phyloP scores from a whole-genome alignment of 2,113 vertebrate species.

The Poeciliopsis prolifica region DNA sequence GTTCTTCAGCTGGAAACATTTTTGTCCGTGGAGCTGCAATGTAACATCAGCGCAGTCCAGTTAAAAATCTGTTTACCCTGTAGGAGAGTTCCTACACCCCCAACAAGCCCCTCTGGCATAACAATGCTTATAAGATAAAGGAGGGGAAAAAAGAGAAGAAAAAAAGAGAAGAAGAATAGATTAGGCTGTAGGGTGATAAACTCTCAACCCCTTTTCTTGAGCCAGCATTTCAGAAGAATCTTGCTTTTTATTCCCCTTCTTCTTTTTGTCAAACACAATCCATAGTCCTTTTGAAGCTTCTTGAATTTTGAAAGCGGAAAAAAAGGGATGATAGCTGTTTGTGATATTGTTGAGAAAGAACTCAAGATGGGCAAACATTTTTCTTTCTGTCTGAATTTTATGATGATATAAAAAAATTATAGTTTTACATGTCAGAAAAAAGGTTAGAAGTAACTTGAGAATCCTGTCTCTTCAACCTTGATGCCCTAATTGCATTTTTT shows the following conservation, averaged over 20 bases:
- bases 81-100: neutral
- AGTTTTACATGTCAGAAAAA: neutral
- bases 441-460: neutral
- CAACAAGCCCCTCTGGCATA: slow-evolving; percentile 1
- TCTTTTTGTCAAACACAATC: neutral
- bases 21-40: slow-evolving; percentile 41
- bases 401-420: neutral
- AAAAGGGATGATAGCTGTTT: no score
- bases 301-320: no score
- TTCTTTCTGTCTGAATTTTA: neutral
- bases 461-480: no score
- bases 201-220: neutral
- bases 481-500: no score
- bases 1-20: slow-evolving; percentile 26
- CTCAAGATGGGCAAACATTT: neutral
- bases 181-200: neutral
- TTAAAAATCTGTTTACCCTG: slow-evolving; percentile 21
- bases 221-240: neutral
- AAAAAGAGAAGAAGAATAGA: slow-evolving; percentile 4
- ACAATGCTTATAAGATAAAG: neutral
- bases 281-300: no score
- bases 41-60: slow-evolving; percentile 41
- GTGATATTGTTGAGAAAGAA: neutral
- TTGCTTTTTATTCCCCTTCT: neutral
- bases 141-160: neutral